Conservation (phyloP, 2,113 vertebrate species). For the Coregonus clupeaformis region DNA sequence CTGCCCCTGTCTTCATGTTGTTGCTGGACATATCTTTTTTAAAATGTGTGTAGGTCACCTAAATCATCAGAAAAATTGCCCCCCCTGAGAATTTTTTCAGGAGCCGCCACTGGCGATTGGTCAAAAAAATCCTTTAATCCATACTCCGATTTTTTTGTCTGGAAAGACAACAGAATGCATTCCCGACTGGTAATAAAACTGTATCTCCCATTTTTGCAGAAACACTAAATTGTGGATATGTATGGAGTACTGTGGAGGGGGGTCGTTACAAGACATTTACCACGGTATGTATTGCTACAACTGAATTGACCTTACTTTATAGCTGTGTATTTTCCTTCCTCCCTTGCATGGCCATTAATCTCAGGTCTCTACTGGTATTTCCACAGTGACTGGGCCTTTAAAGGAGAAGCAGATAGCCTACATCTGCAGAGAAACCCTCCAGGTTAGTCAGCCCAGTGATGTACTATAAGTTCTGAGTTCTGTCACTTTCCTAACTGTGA, state of each 20-base stretch:
- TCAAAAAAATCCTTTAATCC: too few species aligned
- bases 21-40: too few species aligned
- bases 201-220: conserved; percentile 56
- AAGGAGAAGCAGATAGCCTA: conserved; percentile 89
- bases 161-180: too few species aligned
- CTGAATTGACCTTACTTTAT: not conserved
- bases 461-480: not conserved
- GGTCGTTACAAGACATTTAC: conserved; percentile 88
- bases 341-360: not conserved
- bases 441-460: conserved; percentile 67
- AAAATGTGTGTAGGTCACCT: too few species aligned
- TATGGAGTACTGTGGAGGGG: conserved; percentile 88
- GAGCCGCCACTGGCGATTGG: too few species aligned
- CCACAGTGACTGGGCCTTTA: conserved; percentile 82
- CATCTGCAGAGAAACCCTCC: conserved; percentile 85
- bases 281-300: conserved; percentile 69
- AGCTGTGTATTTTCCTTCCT: not conserved
- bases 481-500: not conserved
- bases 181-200: not conserved
- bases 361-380: not conserved
- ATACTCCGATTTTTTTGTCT: too few species aligned
- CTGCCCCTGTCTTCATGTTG: too few species aligned
- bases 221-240: conserved; percentile 89
- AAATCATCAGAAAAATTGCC: too few species aligned
- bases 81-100: too few species aligned